Evolutionary conservation across 1,140 invertebrate species (phyloP).

Genomic region (Dendrolimus punctatus): DNA sequence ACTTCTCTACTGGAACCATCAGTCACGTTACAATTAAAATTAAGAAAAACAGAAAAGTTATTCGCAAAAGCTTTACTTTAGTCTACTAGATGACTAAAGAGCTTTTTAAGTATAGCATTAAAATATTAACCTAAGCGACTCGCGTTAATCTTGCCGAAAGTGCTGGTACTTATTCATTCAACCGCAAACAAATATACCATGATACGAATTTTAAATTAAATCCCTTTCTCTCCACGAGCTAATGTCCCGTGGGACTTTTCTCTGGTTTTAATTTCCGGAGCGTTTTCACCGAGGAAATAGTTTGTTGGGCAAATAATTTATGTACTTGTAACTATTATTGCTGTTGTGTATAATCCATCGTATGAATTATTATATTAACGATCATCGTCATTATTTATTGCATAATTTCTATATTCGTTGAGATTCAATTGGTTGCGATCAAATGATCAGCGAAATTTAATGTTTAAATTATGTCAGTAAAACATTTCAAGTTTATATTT

Average conservation of each 20-base stretch:
- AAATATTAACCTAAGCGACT: too few relatives aligned
- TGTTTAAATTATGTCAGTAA: too few relatives aligned
- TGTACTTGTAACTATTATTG: background rate
- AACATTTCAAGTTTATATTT: too few relatives aligned
- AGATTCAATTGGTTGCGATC: too few relatives aligned
- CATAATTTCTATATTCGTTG: too few relatives aligned
- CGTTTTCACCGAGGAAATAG: slow-evolving; percentile 52
- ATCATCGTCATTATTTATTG: background rate
- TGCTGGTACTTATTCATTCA: slow-evolving; percentile 27
- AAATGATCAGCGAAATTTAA: too few relatives aligned
- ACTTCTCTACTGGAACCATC: too few relatives aligned
- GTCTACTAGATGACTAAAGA: background rate
- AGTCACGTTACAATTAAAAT: too few relatives aligned
- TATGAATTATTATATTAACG: background rate
- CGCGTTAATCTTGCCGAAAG: slow-evolving; percentile 12
- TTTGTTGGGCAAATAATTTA: slow-evolving; percentile 26
- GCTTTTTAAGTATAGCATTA: slow-evolving; percentile 8
- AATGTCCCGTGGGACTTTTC: slow-evolving; percentile 53
- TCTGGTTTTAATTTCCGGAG: slow-evolving; percentile 57
- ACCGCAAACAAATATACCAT: slow-evolving; percentile 38
- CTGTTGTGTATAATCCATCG: background rate
- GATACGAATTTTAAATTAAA: slow-evolving; percentile 54
- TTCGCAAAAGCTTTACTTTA: too few relatives aligned
- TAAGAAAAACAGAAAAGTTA: too few relatives aligned
- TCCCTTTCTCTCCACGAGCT: slow-evolving; percentile 41